A percentile compares a stretch with the other conserved stretches of the same genome.
Evolutionary conservation across 2,113 vertebrate species (phyloP).

Genomic region (Tyrannus savana): DNA sequence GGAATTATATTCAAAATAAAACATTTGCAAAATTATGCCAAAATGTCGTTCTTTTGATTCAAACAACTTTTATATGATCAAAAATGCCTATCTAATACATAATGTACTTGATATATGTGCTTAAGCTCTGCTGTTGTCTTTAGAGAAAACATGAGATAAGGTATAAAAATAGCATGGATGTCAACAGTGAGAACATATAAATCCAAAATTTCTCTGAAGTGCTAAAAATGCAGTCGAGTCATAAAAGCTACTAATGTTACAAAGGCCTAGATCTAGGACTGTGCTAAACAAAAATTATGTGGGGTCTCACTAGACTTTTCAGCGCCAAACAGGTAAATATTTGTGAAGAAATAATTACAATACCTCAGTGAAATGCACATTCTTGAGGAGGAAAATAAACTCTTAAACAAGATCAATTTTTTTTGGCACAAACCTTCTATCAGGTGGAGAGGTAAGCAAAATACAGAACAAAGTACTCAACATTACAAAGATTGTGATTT

Average conservation of each 20-base stretch:
- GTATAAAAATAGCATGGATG: background rate
- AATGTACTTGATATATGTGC: background rate
- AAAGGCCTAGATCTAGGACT: background rate
- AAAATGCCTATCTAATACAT: background rate
- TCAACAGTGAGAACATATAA: background rate
- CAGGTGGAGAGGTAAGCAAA: background rate
- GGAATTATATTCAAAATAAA: background rate
- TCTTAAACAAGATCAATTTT: background rate
- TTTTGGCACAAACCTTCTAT: background rate
- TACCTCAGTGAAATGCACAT: background rate
- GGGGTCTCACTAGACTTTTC: background rate
- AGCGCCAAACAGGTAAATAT: background rate
- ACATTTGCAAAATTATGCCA: background rate
- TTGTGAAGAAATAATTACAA: background rate
- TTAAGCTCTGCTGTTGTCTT: background rate
- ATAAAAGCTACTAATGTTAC: background rate
- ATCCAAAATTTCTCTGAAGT: background rate
- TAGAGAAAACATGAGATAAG: background rate
- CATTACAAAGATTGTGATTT: background rate
- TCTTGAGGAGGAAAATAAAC: background rate
- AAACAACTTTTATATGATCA: background rate
- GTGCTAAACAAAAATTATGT: background rate
- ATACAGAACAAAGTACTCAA: background rate
- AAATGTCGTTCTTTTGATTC: background rate
- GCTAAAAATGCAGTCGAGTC: background rate